Evolutionary conservation across 2,113 vertebrate species (phyloP).

Genomic region (Cyprinodon variegatus): DNA sequence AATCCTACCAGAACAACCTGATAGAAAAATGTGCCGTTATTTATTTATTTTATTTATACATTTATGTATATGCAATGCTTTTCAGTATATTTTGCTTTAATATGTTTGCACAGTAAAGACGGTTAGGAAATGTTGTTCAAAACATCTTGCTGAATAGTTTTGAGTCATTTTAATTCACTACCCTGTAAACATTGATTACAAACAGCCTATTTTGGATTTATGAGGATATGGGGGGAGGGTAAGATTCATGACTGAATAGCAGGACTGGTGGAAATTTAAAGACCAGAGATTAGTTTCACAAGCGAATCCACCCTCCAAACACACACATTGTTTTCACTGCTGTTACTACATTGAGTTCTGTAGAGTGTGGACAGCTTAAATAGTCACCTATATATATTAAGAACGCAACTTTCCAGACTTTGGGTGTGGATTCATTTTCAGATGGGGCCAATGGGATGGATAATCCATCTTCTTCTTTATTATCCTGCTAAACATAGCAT

Average conservation of each 20-base stretch:
- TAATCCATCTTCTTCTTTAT: conserved; percentile 48
- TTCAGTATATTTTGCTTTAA: too few relatives aligned
- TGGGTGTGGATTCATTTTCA: conserved; percentile 48
- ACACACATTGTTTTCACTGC: conserved; percentile 13
- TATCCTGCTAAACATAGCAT: conserved; percentile 33
- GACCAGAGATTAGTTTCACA: neutral
- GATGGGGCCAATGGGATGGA: conserved; percentile 23
- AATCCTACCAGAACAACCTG: neutral
- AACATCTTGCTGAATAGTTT: neutral
- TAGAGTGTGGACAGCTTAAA: conserved; percentile 7
- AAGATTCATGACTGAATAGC: conserved; percentile 2
- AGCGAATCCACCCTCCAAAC: neutral
- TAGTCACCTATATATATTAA: conserved; percentile 21
- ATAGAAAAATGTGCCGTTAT: neutral
- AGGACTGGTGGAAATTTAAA: conserved; percentile 1
- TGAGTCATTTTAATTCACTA: neutral
- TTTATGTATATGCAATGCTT: too few relatives aligned
- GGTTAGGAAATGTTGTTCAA: neutral
- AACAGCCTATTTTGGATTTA: conserved; percentile 17
- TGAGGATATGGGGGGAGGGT: neutral
- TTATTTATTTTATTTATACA: neutral
- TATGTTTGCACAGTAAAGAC: neutral
- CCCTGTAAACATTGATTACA: neutral
- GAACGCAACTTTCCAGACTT: conserved; percentile 34
- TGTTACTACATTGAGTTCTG: conserved; percentile 22